These are phyloP conservation scores for Oreortyx pictus DNA, from an alignment of 2,797 vertebrate genomes.

Conservation along the genomic window DNA sequence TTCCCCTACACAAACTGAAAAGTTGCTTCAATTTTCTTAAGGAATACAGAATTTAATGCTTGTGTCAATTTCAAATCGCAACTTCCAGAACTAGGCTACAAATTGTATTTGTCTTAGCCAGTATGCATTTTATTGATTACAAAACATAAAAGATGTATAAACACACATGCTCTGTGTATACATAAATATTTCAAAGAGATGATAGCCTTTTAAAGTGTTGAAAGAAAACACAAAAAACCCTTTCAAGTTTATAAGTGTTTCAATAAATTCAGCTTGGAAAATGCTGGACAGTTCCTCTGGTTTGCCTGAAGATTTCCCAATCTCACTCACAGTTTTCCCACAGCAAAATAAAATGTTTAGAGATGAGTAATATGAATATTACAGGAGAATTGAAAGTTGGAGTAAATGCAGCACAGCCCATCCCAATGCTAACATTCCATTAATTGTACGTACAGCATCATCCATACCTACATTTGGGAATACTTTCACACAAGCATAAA, in stretches of 20 bases:
- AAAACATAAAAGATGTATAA: neutral
- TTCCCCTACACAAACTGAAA: neutral
- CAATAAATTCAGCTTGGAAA: constrained; percentile 33
- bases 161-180: fast-evolving
- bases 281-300: constrained; percentile 67
- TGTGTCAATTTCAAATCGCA: neutral
- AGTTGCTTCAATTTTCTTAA: neutral
- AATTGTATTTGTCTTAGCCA: neutral
- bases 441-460: neutral
- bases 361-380: neutral
- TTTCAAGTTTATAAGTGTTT: neutral
- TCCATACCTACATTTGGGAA: neutral
- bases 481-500: neutral
- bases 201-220: neutral
- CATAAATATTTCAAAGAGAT: neutral
- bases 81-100: neutral
- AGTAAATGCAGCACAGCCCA: neutral
- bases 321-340: neutral
- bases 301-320: neutral
- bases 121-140: neutral
- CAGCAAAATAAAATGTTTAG: neutral
- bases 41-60: neutral
- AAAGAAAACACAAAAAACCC: neutral
- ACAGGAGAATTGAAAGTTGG: neutral
- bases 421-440: neutral